Conservation (phyloP, 2,797 vertebrate genomes). For the Orestias chungarensis region DNA sequence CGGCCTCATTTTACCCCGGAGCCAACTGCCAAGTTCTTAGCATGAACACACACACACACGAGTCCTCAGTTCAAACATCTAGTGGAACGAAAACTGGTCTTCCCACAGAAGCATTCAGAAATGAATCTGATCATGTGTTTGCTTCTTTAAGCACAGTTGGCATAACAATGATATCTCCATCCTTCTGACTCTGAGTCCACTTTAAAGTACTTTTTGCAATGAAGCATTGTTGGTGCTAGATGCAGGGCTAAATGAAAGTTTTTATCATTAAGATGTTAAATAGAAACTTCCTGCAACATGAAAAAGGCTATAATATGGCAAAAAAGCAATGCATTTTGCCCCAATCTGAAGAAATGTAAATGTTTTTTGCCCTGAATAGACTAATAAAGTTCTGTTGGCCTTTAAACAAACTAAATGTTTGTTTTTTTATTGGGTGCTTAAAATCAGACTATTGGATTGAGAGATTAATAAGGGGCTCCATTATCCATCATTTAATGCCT, state of each 20-base stretch:
- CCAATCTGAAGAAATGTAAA: not conserved
- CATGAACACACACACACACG: not conserved
- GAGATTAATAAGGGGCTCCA: too few species aligned
- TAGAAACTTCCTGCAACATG: not conserved
- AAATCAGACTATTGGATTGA: too few species aligned
- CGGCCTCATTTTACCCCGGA: constrained; percentile 12
- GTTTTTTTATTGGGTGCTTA: too few species aligned
- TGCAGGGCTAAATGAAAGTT: not conserved
- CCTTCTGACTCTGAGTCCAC: not conserved
- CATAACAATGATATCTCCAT: not conserved
- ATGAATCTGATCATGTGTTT: not conserved
- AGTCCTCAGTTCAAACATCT: not conserved
- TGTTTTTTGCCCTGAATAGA: too few species aligned
- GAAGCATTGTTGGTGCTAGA: not conserved
- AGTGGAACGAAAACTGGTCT: not conserved
- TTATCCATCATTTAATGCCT: too few species aligned
- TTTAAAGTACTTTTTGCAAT: not conserved
- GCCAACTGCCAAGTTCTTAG: not conserved
- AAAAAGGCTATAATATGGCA: not conserved
- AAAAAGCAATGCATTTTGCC: not conserved
- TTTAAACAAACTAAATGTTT: too few species aligned
- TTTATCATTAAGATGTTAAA: not conserved
- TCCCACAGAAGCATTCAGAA: not conserved
- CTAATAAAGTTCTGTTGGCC: too few species aligned
- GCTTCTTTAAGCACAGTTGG: not conserved